Evolutionary conservation across 1,140 invertebrate genomes (phyloP).

Genomic region (Theocolax elegans): DNA sequence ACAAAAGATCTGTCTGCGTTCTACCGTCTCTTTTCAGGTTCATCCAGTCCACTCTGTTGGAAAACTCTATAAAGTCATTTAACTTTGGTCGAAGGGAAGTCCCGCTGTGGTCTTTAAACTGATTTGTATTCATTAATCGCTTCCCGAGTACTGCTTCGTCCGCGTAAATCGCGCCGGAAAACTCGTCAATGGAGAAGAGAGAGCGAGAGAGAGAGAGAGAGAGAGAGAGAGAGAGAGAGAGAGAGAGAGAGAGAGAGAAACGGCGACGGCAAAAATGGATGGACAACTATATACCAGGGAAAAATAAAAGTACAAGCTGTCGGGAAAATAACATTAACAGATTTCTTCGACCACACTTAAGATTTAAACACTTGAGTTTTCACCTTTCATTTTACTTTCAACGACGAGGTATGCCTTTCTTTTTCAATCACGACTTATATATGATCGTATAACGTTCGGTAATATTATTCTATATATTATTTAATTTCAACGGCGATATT

Average conservation of each 20-base stretch:
- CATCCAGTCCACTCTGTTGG: not conserved
- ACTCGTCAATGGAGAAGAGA: not conserved
- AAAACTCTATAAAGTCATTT: slow-evolving; percentile 38
- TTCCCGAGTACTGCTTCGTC: slow-evolving; percentile 18
- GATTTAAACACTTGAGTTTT: no score
- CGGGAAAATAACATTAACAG: no score
- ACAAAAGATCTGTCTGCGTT: slow-evolving; percentile 20
- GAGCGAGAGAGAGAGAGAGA: not conserved
- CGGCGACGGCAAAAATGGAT: not conserved
- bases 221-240: not conserved
- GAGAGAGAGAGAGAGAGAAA: not conserved
- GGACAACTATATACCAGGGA: no score
- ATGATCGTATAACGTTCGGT: no score
- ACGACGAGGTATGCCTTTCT: no score
- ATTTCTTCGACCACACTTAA: no score
- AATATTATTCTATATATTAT: no score
- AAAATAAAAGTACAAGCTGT: no score
- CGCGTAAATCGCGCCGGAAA: slow-evolving; percentile 30
- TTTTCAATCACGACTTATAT: no score
- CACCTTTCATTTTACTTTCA: no score
- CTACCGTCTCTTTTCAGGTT: not conserved
- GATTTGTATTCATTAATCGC: slow-evolving; percentile 43
- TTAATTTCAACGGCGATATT: no score
- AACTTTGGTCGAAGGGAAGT: slow-evolving; percentile 10
- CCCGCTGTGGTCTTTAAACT: slow-evolving; percentile 29